Evolutionary conservation across 2,113 vertebrate species (phyloP), one percentile per base, ranked within the genome.

Genomic region (Barbus barbus): DNA sequence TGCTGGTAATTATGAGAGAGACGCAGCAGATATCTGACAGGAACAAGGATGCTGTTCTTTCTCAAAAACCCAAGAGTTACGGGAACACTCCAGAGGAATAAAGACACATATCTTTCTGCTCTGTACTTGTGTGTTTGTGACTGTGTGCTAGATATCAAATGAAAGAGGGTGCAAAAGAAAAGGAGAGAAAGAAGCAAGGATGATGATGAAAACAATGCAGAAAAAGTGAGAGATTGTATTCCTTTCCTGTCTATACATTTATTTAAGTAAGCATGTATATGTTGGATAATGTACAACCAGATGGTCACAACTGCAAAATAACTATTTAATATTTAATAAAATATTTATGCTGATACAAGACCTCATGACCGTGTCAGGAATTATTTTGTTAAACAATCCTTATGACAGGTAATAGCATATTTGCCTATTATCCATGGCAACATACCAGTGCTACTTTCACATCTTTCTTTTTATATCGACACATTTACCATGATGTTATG

Each of bases 1-100:
- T 80, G 78, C 78, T 65, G 36, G 38, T 65, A 60, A 80, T 80
- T 80, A 65, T 65, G 16, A 46, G 38, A 46, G 24, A 65, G 60
- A 22, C 60, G 24, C 58, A 24, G 60, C 53, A 80, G 26, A 65
- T 65, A 80, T 80, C 24, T 80, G 38, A 65, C 58, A 28, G 60
- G 58, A 65, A 65, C 14, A 14, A 63, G 38, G 78, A 63, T 41
- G 36, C n/a, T 48, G 60, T 58, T 78, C 24, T 65, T 65, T 41
- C 78, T 46, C 78, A 48, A 79, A n/a, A 65, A 65, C 78, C 58
- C 2, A 4, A 80, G 38, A 65, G 78, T 46, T 65, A 65, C 38
- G 20, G 58, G 9, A 80, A 65, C n/a, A 44, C 58, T 46, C n/a
- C 3, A 22, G 24, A 26, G 58, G 22, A 46, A 63, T 48, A 80